Evolutionary conservation across 2,888 invertebrate genomes (phyloP).

Genomic region (Tromatobia lineatoria): DNA sequence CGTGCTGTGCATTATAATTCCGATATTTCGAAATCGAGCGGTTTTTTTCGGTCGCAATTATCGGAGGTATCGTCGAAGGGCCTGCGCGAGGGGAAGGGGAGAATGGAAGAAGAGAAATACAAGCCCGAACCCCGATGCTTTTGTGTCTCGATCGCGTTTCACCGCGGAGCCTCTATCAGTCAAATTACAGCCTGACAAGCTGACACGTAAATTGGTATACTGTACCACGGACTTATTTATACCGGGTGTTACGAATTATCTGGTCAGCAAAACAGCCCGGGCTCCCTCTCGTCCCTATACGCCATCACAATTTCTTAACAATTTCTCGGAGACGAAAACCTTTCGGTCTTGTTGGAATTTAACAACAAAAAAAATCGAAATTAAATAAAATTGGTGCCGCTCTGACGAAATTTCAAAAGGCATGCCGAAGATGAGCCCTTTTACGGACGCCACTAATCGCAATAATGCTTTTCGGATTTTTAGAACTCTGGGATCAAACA

Average conservation of each 20-base stretch:
- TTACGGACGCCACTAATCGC: constrained; percentile 17
- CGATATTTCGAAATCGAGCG: constrained; percentile 82
- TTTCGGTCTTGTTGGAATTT: constrained; percentile 45
- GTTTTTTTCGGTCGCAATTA: constrained; percentile 81
- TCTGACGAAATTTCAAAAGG: constrained; percentile 20
- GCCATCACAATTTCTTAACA: constrained; percentile 62
- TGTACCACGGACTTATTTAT: constrained; percentile 77
- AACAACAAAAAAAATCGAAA: constrained; percentile 39
- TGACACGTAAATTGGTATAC: constrained; percentile 82
- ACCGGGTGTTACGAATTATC: constrained; percentile 73
- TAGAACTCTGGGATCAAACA: constrained; percentile 69
- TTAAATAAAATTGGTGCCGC: constrained; percentile 32
- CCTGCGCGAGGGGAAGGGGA: constrained; percentile 46
- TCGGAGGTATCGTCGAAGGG: constrained; percentile 70
- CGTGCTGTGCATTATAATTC: constrained; percentile 75
- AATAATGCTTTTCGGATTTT: constrained; percentile 25
- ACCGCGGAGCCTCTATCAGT: constrained; percentile 77
- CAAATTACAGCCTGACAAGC: constrained; percentile 83
- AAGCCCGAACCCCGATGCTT: constrained; percentile 70
- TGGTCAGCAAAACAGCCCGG: constrained; percentile 58
- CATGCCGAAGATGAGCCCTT: constrained; percentile 6
- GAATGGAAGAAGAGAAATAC: constrained; percentile 57
- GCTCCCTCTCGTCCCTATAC: constrained; percentile 18
- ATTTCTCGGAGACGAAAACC: constrained; percentile 68
- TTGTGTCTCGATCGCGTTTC: constrained; percentile 75